Evolutionary conservation across 2,888 invertebrate genomes (phyloP), one percentile per base, ranked within the genome.

Genomic region (Abrostola triplasia): DNA sequence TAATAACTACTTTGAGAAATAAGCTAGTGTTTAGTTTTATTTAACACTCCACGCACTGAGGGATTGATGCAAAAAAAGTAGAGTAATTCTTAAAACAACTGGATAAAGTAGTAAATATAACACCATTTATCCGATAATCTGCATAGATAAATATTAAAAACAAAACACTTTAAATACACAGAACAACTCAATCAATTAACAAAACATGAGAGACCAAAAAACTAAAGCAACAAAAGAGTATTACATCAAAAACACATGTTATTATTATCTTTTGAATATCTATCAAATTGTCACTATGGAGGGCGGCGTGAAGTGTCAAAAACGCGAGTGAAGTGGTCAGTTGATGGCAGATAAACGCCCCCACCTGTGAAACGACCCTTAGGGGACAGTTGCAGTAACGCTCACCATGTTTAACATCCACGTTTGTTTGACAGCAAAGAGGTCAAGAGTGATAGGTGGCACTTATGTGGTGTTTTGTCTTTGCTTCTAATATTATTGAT

Each of bases 181-280:
- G 40, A 76, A 72, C 55, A 67, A 69, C 70, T 36, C 76, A 70
- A 70, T 74, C 76, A 78, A 84, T 81, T 80, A 82, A 63, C 35
- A 40, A 50, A 82, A 83, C 76, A 78, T 79, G 82, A 81, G 80
- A 81, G 78, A 64, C 53, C 56, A 68, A 77, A 79, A 70, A 76
- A 73, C 67, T 68, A 6, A 61, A 52, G 58, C 62, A 63, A 60
- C 63, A 69, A 76, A 74, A 58, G 36, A 53, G 55, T 71, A 73
- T 79, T 69, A 79, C 77, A 73, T 59, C 48, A 66, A 88, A 88
- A 90, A 92, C 90, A 91, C 87, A 88, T 92, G 92, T 92, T 76
- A 76, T 74, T 85, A 85, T 84, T 87, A 84, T 83, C 85, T 82
- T 77, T 76, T 76, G 79, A 79, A 84, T 88, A 89, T 90, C 88